phyloP scores from a whole-genome alignment of 2,888 invertebrate species.

The Cosmopolites sordidus region DNA sequence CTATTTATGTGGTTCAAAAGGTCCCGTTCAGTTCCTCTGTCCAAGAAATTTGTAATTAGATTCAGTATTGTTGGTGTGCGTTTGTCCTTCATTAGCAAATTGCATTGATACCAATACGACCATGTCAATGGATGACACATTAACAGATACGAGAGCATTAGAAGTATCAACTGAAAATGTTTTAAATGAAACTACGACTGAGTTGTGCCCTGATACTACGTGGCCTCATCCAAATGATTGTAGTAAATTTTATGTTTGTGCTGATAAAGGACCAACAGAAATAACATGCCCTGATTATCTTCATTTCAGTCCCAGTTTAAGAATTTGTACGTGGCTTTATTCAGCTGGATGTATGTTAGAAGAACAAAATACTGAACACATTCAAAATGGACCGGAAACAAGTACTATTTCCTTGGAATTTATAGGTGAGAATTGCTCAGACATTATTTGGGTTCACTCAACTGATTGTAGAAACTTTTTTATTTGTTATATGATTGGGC shows the following conservation, averaged over 20 bases:
- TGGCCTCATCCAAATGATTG: constrained; percentile 4
- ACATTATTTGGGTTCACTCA: constrained; percentile 4
- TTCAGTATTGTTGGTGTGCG: not conserved
- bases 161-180: too few species aligned
- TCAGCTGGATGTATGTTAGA: constrained; percentile 1
- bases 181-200: not conserved
- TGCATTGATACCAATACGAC: too few species aligned
- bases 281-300: not conserved
- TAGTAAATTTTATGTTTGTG: constrained; percentile 2
- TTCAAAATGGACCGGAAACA: too few species aligned
- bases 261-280: not conserved
- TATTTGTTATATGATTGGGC: too few species aligned
- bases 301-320: not conserved
- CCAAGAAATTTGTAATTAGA: not conserved
- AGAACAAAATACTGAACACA: too few species aligned
- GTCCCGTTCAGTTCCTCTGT: not conserved
- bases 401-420: too few species aligned
- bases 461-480: too few species aligned
- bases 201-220: not conserved
- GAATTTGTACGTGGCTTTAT: not conserved
- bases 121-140: too few species aligned
- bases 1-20: not conserved
- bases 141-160: too few species aligned
- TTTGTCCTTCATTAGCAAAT: not conserved
- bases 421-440: not conserved